A percentile compares a stretch with the other conserved stretches of the same genome.
These are phyloP conservation scores for Cryptoleucopteryx plumbea DNA, from an alignment of 2,113 vertebrate species.

Conservation along the genomic window DNA sequence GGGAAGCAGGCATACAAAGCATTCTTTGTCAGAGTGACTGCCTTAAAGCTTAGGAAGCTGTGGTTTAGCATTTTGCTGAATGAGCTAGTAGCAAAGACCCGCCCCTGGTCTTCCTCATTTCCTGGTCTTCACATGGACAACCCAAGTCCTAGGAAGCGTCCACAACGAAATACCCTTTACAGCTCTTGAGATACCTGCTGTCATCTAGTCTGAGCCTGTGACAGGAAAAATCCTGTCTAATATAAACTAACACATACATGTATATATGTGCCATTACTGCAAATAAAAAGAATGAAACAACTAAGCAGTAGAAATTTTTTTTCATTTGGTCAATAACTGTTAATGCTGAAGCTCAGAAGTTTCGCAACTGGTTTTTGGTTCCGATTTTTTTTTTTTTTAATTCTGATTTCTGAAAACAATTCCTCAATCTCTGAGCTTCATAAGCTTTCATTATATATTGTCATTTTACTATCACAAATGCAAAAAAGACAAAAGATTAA, in stretches of 20 bases:
- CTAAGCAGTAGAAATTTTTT: not conserved
- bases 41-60: constrained; percentile 37
- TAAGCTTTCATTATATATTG: not conserved
- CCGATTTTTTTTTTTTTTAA: not conserved
- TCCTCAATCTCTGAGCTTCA: not conserved
- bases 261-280: not conserved
- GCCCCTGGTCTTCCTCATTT: constrained; percentile 10
- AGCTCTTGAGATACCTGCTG: not conserved
- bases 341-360: not conserved
- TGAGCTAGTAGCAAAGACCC: not conserved
- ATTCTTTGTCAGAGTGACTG: constrained; percentile 22
- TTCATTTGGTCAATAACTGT: not conserved
- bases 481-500: not conserved
- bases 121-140: not conserved
- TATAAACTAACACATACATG: fast-evolving
- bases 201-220: not conserved
- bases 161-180: not conserved
- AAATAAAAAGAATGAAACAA: not conserved
- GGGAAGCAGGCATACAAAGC: not conserved
- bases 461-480: not conserved
- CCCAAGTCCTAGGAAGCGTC: not conserved
- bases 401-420: not conserved
- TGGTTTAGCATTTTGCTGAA: constrained; percentile 47
- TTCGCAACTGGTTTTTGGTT: not conserved
- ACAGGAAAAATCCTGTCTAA: not conserved